These are phyloP conservation scores for Channallabes apus DNA, from an alignment of 2,797 vertebrate genomes.

Conservation along the genomic window DNA sequence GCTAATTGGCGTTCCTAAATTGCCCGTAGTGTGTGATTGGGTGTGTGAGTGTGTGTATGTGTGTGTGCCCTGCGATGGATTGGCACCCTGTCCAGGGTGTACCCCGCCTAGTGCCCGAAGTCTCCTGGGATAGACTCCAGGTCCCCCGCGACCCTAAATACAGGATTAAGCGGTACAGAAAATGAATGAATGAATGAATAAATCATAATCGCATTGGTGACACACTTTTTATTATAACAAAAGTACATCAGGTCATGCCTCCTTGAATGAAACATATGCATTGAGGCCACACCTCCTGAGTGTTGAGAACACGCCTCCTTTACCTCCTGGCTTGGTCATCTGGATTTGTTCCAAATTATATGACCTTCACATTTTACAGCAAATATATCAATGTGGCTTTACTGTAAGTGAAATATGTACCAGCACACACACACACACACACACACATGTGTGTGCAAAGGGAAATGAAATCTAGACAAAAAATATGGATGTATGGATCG, in stretches of 20 bases:
- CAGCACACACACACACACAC: background rate
- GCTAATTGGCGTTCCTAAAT: no score
- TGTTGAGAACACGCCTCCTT: background rate
- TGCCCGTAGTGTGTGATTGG: no score
- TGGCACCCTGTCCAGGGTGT: no score
- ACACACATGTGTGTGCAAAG: background rate
- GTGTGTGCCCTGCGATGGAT: no score
- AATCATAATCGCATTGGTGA: background rate
- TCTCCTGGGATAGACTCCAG: no score
- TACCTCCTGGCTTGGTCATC: background rate
- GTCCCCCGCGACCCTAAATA: no score
- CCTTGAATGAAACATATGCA: background rate
- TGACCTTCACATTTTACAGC: background rate
- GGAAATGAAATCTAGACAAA: background rate
- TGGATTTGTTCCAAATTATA: background rate
- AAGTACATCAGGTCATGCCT: background rate
- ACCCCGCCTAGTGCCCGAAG: no score
- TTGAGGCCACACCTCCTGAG: background rate
- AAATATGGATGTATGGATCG: slow-evolving; percentile 15
- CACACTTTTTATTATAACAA: background rate
- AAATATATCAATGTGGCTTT: background rate
- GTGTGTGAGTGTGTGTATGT: no score
- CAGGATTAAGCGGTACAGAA: no score
- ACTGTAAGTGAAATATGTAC: background rate
- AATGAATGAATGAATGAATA: no score